Percentiles rank a stretch among this genome's conserved stretches.
Evolutionary conservation across 2,113 vertebrate genomes (phyloP).

Genomic region (Neoarius graeffei): DNA sequence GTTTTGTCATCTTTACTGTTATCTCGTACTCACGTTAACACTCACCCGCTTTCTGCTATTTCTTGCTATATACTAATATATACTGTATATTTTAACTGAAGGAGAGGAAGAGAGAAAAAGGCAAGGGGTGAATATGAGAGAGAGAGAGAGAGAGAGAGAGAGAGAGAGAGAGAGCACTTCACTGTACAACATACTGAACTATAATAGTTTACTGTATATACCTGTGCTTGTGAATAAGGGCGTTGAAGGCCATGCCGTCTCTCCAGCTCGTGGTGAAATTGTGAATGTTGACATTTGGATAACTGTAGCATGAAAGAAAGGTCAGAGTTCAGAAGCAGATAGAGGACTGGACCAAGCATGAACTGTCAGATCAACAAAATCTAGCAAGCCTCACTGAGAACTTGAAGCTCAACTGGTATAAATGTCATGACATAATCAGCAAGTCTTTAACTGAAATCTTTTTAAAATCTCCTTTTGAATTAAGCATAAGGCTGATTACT

Average conservation of each 20-base stretch:
- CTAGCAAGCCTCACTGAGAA: background rate
- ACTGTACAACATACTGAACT: background rate
- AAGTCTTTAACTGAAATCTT: background rate
- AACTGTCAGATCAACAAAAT: background rate
- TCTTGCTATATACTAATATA: background rate
- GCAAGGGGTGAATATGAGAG: no score
- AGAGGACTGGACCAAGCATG: background rate
- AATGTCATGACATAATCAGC: background rate
- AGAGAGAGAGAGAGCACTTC: background rate
- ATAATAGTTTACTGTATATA: constrained; percentile 54
- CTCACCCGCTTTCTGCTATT: background rate
- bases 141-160: background rate
- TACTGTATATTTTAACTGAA: background rate
- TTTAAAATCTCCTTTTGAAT: constrained; percentile 33
- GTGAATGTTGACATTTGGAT: constrained; percentile 95
- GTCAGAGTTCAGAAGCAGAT: background rate
- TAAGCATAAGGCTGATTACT: background rate
- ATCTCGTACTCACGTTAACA: background rate
- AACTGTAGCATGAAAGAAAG: constrained; percentile 69
- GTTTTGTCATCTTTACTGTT: background rate
- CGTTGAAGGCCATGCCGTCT: constrained; percentile 98
- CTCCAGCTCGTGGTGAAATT: constrained; percentile 98
- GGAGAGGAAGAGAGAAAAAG: no score
- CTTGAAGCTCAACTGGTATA: background rate
- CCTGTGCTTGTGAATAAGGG: constrained; percentile 97